Evolutionary conservation across 2,888 invertebrate species (phyloP).

Genomic region (Cataglyphis rosenhaueri): DNA sequence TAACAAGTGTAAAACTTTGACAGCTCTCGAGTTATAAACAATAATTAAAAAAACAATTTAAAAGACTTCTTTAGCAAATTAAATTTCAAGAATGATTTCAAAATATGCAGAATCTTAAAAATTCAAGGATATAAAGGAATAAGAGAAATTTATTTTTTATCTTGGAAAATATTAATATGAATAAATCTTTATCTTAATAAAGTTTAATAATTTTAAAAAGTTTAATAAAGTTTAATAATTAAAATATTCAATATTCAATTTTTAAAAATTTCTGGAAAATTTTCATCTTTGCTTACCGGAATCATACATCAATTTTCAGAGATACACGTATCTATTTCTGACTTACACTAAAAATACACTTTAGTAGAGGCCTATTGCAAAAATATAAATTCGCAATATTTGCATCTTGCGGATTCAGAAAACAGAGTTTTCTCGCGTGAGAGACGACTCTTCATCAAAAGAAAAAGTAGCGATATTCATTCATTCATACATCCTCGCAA

Average conservation of each 20-base stretch:
- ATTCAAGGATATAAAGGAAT: not conserved
- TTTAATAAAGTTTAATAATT: not conserved
- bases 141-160: not conserved
- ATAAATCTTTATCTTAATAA: not conserved
- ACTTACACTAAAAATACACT: not conserved
- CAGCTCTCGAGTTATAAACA: not conserved
- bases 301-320: not conserved
- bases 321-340: not conserved
- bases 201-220: not conserved
- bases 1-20: not conserved
- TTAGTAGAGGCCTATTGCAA: not conserved
- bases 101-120: not conserved
- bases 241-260: not conserved
- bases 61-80: not conserved
- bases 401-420: not conserved
- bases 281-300: not conserved
- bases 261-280: not conserved
- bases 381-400: constrained; percentile 20
- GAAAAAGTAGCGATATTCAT: constrained; percentile 10
- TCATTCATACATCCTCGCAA: constrained; percentile 30
- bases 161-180: not conserved
- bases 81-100: not conserved
- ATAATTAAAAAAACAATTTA: not conserved
- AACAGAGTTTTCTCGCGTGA: not conserved
- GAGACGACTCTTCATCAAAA: constrained; percentile 16